Evolutionary conservation across 2,113 vertebrate species (phyloP).

Genomic region (Chroicocephalus ridibundus): DNA sequence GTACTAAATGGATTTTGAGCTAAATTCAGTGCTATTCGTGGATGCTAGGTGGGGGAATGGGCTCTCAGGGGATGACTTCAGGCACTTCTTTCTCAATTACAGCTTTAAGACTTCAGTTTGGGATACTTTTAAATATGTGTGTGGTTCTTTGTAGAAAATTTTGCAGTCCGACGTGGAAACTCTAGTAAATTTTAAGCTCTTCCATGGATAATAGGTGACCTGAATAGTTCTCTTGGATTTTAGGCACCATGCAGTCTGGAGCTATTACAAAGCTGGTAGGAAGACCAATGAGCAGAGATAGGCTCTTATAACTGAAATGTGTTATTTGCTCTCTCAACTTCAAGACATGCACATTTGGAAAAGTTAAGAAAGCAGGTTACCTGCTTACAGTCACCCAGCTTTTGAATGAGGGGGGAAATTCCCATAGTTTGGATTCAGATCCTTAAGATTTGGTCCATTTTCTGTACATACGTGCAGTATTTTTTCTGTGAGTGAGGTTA

Average conservation of each 20-base stretch:
- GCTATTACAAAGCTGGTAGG: background rate
- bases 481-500: background rate
- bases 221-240: background rate
- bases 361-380: background rate
- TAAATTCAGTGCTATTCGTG: background rate
- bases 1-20: background rate
- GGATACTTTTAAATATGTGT: background rate
- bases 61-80: background rate
- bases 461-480: background rate
- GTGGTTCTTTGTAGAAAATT: background rate
- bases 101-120: background rate
- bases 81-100: background rate
- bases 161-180: accelerated
- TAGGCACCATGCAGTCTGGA: background rate
- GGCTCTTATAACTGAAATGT: background rate
- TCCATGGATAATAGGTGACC: background rate
- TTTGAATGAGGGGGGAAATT: background rate
- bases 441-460: background rate
- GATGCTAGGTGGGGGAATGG: background rate
- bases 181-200: background rate
- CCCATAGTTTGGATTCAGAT: background rate
- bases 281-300: background rate
- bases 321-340: background rate
- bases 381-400: background rate
- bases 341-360: background rate